These are phyloP conservation scores for Drosophila macrospina DNA, from an alignment of 2,888 invertebrate species.

Conservation along the genomic window DNA sequence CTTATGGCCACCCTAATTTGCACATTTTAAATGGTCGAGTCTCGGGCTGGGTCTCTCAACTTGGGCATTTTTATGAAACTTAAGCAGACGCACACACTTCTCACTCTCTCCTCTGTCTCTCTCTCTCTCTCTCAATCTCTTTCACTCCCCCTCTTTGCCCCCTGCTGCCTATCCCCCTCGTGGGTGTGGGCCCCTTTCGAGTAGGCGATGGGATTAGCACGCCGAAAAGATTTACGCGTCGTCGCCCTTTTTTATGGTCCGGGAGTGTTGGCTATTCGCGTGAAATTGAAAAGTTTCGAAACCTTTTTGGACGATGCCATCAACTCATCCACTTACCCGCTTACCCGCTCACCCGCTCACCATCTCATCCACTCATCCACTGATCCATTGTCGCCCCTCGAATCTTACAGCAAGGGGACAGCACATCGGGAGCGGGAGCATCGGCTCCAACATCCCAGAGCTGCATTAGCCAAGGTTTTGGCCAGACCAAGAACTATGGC, in stretches of 20 bases:
- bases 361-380: neutral
- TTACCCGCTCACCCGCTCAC: neutral
- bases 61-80: slow-evolving; percentile 65
- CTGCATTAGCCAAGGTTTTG: slow-evolving; percentile 73
- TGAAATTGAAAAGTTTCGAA: slow-evolving; percentile 74
- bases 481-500: slow-evolving; percentile 82
- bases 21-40: slow-evolving; percentile 73
- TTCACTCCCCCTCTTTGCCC: too few relatives aligned
- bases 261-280: slow-evolving; percentile 45
- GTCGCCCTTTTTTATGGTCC: slow-evolving; percentile 68
- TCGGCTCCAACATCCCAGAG: slow-evolving; percentile 70
- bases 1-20: slow-evolving; percentile 77
- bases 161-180: too few relatives aligned
- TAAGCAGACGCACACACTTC: slow-evolving; percentile 31
- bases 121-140: too few relatives aligned
- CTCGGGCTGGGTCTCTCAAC: slow-evolving; percentile 4
- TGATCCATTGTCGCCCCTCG: neutral
- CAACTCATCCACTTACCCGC: neutral
- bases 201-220: slow-evolving; percentile 62
- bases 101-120: too few relatives aligned
- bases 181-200: slow-evolving; percentile 19
- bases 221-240: slow-evolving; percentile 72
- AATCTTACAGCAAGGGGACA: slow-evolving; percentile 41
- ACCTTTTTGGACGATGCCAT: slow-evolving; percentile 36
- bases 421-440: slow-evolving; percentile 10